Conservation (phyloP, 2,113 vertebrate genomes). For the Reinhardtius hippoglossoides region DNA sequence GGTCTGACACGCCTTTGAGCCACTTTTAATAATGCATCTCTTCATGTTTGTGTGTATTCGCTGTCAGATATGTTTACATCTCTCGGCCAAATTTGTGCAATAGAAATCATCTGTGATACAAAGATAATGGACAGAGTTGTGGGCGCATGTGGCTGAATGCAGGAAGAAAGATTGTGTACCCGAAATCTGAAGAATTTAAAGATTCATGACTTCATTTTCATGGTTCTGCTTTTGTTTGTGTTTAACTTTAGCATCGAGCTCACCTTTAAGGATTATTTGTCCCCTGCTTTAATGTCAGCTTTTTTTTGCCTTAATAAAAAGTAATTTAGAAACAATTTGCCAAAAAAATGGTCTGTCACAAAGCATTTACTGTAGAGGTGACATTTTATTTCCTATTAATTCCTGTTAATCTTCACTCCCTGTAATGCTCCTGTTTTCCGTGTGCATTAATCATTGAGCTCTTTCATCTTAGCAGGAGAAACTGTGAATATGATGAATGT, state of each 20-base stretch:
- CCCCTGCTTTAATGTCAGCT: neutral
- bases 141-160: neutral
- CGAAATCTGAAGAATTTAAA: neutral
- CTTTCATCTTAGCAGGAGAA: neutral
- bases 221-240: slow-evolving; percentile 1
- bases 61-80: slow-evolving; percentile 44
- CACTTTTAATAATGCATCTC: slow-evolving; percentile 62
- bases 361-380: neutral
- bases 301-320: neutral
- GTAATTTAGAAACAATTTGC: neutral
- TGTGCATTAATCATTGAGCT: slow-evolving; percentile 2
- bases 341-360: neutral
- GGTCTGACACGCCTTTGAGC: slow-evolving; percentile 48
- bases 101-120: slow-evolving; percentile 26
- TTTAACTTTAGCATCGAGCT: neutral
- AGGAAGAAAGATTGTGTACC: neutral
- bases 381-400: neutral
- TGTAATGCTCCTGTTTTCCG: neutral
- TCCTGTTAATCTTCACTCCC: neutral
- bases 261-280: neutral
- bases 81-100: slow-evolving; percentile 34
- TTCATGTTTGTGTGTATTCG: slow-evolving; percentile 53
- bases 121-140: slow-evolving; percentile 26
- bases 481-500: neutral
- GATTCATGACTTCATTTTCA: slow-evolving; percentile 5